Evolutionary conservation across 2,888 invertebrate genomes (phyloP), one percentile per base, ranked within the genome.

Genomic region (Agriopis marginaria): DNA sequence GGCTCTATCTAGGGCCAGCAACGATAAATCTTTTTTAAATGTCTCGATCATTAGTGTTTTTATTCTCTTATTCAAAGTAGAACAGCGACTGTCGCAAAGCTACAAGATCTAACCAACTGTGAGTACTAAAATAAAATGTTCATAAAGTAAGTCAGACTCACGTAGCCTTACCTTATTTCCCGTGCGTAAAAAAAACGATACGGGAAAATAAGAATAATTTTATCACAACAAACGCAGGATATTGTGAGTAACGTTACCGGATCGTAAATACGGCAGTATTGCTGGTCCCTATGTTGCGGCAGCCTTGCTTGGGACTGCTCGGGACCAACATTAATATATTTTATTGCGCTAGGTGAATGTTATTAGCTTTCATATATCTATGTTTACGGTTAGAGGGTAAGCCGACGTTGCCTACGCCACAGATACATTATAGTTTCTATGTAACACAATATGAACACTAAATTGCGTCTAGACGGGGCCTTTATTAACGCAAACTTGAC

Each of bases 271-370:
- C 66, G 32, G 51, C 51, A 45, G 62, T 63, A 71, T 65, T 64
- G 61, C 68, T 39, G 17, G 50, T 44, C 73, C 71, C 69, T 11
- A 39, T 69, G 74, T 77, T 76, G 72, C 69, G 75, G 80, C 73
- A 77, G 75, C 78, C 77, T 78, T 76, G 70, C 64, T 42, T 56
- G 68, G 50, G 71, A 68, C 70, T 65, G 64, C 71, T 72, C 81
- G 81, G 82, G 83, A 78, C 85, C 79, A 79, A 81, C 84, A 86
- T 87, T 86, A 86, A 87, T 88, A 87, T 85, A 84, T 86, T 86
- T 88, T 86, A 88, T 85, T 85, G 81, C 81, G 69, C 74, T 74
- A 82, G 83, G 81, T 83, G 82, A 84, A 84, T 84, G 84, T 85
- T 87, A 87, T 86, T 87, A 86, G 84, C 83, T 84, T 86, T 86